Conservation (phyloP, 2,797 vertebrate species). For the Leptodactylus fallax region DNA sequence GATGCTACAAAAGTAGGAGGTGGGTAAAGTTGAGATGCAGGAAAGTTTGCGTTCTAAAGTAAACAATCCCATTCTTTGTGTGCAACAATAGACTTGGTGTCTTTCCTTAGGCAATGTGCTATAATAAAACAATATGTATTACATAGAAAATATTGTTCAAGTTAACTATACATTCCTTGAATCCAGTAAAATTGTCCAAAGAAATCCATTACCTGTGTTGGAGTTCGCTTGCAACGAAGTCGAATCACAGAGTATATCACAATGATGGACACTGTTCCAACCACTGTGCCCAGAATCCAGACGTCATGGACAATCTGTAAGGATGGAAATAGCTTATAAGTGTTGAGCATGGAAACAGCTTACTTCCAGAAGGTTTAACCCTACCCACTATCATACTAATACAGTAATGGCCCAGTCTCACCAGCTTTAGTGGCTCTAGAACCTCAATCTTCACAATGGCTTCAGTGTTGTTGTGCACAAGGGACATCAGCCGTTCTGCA, state of each 20-base stretch:
- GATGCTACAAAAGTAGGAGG: not conserved
- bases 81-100: not conserved
- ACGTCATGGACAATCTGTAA: constrained; percentile 90
- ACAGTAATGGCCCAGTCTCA: constrained; percentile 71
- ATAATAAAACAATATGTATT: not conserved
- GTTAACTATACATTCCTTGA: not conserved
- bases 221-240: constrained; percentile 87
- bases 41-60: not conserved
- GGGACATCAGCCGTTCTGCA: constrained; percentile 89
- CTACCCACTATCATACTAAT: not conserved
- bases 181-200: not conserved
- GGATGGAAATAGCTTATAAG: not conserved
- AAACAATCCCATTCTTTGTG: not conserved
- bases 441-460: constrained; percentile 90
- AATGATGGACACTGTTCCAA: constrained; percentile 86
- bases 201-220: constrained; percentile 82
- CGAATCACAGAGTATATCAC: constrained; percentile 89
- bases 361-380: not conserved
- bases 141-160: not conserved
- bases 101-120: not conserved
- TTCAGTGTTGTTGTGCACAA: constrained; percentile 96
- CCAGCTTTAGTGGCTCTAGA: constrained; percentile 85
- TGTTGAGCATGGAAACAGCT: not conserved
- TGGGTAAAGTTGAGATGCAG: not conserved
- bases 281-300: constrained; percentile 92